Evolutionary conservation across 2,113 vertebrate genomes (phyloP), one percentile per base, ranked within the genome.

Genomic region (Dipodomys merriami): DNA sequence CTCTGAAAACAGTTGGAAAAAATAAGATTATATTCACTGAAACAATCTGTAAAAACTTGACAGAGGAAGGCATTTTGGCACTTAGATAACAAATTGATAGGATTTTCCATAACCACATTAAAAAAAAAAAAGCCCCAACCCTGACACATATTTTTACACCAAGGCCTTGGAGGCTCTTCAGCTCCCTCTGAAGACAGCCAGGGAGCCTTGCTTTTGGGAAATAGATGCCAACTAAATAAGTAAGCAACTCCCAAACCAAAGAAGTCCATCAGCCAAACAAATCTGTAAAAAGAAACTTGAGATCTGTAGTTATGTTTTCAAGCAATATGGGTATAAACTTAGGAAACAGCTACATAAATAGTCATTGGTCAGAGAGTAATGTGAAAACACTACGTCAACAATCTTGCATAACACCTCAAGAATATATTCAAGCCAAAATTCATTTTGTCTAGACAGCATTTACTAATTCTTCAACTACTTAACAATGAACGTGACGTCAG

Each of bases 1-100:
- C 98, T 97, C 98, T 98, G 98, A 93, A 98, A 98, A 98, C 83
- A 97, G 97, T 95, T 88, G 96, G 96, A 96, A 98, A 97, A 97
- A 97, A 86, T 94, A 96, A 96, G 89, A 97, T 98, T 97, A 98
- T 83, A 95, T 91, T 97, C 96, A 91, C 83, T 95, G 95, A 96
- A 95, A 93, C 46, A 95, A 83, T 60, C 88, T 92, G 65, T 67
- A 91, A 91, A 83, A 85, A 94, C 44, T 83, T 90, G 85, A 83
- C 30, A 84, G 80, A 95, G 74, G 49, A 96, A 90, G 64, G 49
- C 64, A 93, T 68, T 85, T 83, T 76, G 82, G 91, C 49, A 86
- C 72, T 19, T 81, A 1, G 62, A 46, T 74, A 44, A 86, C 92
- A 91, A 84, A 25, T 29, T 67, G 25, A 88, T 1, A 85, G 69